Percentiles rank a stretch among this genome's conserved stretches.
These are phyloP conservation scores for Nannospalax galili DNA, from an alignment of 2,113 vertebrate species.

Conservation along the genomic window DNA sequence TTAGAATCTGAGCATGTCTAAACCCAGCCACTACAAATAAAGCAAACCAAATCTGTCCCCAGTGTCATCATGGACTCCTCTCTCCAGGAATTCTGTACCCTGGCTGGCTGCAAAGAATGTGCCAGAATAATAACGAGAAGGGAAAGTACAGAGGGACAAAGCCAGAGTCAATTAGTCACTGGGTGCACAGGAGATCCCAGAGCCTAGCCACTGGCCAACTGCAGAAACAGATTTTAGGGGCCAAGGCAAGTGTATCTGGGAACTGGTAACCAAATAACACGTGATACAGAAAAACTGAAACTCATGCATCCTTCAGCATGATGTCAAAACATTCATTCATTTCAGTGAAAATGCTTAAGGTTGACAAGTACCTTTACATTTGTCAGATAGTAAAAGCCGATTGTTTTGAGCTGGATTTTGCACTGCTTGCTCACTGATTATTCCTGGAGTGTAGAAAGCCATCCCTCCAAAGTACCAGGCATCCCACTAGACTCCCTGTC, in stretches of 20 bases:
- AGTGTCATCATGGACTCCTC: background rate
- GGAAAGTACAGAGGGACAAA: background rate
- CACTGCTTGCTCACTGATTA: background rate
- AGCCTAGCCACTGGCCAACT: background rate
- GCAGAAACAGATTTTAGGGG: background rate
- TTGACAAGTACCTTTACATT: slow-evolving; percentile 21
- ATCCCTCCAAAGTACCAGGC: background rate
- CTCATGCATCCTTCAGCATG: background rate
- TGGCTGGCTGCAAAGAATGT: background rate
- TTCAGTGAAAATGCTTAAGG: background rate
- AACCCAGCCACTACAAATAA: background rate
- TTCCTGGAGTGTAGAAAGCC: background rate
- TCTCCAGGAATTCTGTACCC: slow-evolving; percentile 41
- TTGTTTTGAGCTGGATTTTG: background rate
- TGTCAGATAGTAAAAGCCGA: slow-evolving; percentile 21
- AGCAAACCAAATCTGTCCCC: background rate
- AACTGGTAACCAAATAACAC: background rate
- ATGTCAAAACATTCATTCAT: background rate
- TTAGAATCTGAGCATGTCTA: background rate
- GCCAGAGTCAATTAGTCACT: background rate
- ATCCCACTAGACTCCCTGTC: background rate
- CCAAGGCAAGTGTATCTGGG: accelerated
- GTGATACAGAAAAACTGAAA: background rate
- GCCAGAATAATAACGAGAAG: background rate
- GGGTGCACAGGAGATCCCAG: background rate